Evolutionary conservation across 2,888 invertebrate genomes (phyloP).

Genomic region (Cheilosia variabilis): DNA sequence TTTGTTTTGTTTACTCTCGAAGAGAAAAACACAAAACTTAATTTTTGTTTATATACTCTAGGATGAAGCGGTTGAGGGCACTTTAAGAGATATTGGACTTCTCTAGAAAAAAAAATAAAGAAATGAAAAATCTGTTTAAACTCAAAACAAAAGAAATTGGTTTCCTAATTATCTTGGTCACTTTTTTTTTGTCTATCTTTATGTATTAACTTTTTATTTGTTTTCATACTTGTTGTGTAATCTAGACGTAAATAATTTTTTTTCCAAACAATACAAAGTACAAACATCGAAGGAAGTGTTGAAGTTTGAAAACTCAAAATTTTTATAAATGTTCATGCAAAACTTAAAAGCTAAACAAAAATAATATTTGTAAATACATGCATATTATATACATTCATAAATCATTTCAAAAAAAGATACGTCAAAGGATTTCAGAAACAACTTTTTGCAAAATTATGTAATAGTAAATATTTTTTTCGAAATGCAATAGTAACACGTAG

Average conservation of each 20-base stretch:
- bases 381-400: too few species aligned
- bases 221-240: constrained; percentile 2
- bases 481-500: neutral
- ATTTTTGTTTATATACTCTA: constrained; percentile 83
- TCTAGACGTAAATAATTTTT: constrained; percentile 14
- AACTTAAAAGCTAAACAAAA: constrained; percentile 28
- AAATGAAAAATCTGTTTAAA: neutral
- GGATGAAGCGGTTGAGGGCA: constrained; percentile 97
- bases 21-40: constrained; percentile 69
- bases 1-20: constrained; percentile 33
- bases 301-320: constrained; percentile 1
- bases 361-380: neutral
- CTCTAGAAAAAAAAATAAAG: constrained; percentile 85
- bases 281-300: constrained; percentile 26
- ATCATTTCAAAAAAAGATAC: too few species aligned
- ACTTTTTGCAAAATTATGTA: too few species aligned
- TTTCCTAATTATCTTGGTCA: too few species aligned
- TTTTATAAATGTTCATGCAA: constrained; percentile 46
- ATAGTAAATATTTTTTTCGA: too few species aligned
- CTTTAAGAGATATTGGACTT: constrained; percentile 96
- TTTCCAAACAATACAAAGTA: constrained; percentile 34
- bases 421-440: too few species aligned
- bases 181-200: constrained; percentile 1
- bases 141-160: too few species aligned
- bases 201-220: neutral